Base-by-base conservation (phyloP, 2,113 vertebrate species). In the Hippolais icterina region DNA sequence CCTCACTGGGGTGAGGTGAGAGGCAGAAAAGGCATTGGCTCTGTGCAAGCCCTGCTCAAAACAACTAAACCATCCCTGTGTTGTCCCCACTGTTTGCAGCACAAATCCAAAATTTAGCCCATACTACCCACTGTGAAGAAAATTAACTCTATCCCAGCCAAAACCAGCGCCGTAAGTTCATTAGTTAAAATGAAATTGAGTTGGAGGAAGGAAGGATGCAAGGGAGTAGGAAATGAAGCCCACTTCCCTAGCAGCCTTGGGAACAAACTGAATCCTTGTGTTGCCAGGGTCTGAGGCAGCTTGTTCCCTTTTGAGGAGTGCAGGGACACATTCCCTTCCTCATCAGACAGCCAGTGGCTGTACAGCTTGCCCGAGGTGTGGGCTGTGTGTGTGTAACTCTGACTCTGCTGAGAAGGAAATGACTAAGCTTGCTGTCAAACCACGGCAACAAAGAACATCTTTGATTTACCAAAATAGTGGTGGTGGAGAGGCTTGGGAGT, bases 391-490 rank as follows among this genome's bases (percentile, higher is more conserved):
- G 80, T 59, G 69, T 54, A 19, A 71, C 65, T 86, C 81, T 85
- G 82, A 9, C 59, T 95, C 65, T 65, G 69, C 60, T 31, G 44
- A 80, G 88, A 61, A 97, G 97, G 97, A 98, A 98, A 91, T 97
- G 95, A 97, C 96, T 94, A 77, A 97, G 93, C 65, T 83, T 93
- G 95, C 52, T 68, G 87, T 97, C 91, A 94, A 75, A 87, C 75
- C 92, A 42, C 12, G 11, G 9, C 19, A 96, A 97, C 97, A 98
- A 97, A 97, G 96, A 87, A 41, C 64, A 71, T 94, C 97, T 97
- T 97, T 97, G 93, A 97, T 68, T 94, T 42, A 65, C 79, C 66
- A 63, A 85, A 96, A 93, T 16, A 91, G 91, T 71, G 63, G 16
- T 64, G 12, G 52, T 82, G 50, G 69, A 80, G 91, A 93, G 71